Evolutionary conservation across 2,797 vertebrate genomes (phyloP).

Genomic region (Cossypha caffra): DNA sequence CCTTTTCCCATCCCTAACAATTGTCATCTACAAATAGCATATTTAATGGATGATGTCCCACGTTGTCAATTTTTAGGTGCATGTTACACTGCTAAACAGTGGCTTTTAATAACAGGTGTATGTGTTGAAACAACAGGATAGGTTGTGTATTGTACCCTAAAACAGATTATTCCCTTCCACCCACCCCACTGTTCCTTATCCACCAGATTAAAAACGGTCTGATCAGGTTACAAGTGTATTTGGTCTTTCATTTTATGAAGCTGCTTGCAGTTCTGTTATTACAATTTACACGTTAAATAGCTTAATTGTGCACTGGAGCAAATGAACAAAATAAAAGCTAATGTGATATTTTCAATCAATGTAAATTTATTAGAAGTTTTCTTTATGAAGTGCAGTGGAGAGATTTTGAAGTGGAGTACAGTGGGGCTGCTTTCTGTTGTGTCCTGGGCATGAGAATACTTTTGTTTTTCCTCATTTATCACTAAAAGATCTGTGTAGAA

Average conservation of each 20-base stretch:
- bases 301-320: slow-evolving; percentile 8
- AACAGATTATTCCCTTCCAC: slow-evolving; percentile 11
- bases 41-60: slow-evolving; percentile 63
- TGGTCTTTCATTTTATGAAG: slow-evolving; percentile 48
- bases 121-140: slow-evolving; percentile 18
- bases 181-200: background rate
- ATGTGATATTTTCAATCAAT: slow-evolving; percentile 46
- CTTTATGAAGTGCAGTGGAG: background rate
- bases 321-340: slow-evolving; percentile 11
- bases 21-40: slow-evolving; percentile 57
- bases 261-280: background rate
- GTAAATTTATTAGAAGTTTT: slow-evolving; percentile 24
- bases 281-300: background rate
- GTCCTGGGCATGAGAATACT: background rate
- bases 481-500: background rate
- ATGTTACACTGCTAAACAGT: slow-evolving; percentile 64
- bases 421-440: background rate
- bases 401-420: background rate
- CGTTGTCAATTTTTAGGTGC: slow-evolving; percentile 63
- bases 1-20: slow-evolving; percentile 30
- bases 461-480: background rate
- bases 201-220: slow-evolving; percentile 73
- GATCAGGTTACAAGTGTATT: slow-evolving; percentile 50
- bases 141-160: slow-evolving; percentile 50
- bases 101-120: slow-evolving; percentile 62